Percentiles rank a stretch among this genome's conserved stretches.
phyloP scores from a whole-genome alignment of 2,113 vertebrate genomes.

The Clarias macrocephalus region DNA sequence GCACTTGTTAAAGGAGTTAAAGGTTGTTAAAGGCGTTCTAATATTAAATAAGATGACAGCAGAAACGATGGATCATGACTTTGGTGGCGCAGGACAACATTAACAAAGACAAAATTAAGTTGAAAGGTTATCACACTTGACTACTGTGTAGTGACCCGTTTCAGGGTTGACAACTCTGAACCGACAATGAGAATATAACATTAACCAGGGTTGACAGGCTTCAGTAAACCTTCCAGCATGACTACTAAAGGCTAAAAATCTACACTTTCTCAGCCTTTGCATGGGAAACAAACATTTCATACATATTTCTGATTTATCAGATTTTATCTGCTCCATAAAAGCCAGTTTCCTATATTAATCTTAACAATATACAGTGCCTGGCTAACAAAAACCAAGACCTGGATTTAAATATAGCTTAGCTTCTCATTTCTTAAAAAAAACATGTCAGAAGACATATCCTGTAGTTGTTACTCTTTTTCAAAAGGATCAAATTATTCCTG shows the following conservation, averaged over 20 bases:
- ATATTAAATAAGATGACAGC: not conserved
- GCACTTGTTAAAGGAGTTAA: not conserved
- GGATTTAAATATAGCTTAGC: too few species aligned
- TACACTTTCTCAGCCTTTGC: not conserved
- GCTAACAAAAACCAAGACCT: too few species aligned
- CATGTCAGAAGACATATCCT: too few species aligned
- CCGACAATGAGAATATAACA: not conserved
- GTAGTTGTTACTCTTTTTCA: too few species aligned
- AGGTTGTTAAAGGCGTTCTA: not conserved
- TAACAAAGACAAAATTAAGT: not conserved
- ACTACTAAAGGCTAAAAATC: not conserved
- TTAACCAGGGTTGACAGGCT: not conserved
- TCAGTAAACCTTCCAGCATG: not conserved
- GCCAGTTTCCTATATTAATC: not conserved
- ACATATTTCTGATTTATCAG: not conserved
- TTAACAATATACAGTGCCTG: not conserved
- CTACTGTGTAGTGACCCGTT: not conserved
- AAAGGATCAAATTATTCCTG: too few species aligned
- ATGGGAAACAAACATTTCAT: not conserved
- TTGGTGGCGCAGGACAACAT: not conserved
- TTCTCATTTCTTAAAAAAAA: too few species aligned
- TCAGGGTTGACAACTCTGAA: not conserved
- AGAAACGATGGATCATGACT: not conserved
- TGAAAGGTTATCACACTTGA: not conserved
- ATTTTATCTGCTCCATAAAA: not conserved